phyloP scores from a whole-genome alignment of 2,888 invertebrate genomes.

The Drosophila pegasa region DNA sequence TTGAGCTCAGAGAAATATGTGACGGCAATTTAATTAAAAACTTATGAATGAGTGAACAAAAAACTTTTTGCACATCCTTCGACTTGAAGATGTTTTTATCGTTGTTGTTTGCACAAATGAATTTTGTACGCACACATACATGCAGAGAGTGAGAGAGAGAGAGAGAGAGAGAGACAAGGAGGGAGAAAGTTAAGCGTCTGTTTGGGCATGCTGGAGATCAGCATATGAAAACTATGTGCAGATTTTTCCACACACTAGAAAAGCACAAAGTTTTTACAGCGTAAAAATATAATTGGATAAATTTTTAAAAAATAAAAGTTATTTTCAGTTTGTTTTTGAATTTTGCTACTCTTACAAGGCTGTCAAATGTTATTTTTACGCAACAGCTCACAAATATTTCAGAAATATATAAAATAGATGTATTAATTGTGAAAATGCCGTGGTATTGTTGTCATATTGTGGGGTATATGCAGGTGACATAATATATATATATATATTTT shows the following conservation, averaged over 20 bases:
- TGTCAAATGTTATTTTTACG: not conserved
- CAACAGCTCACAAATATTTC: not conserved
- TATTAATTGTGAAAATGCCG: too few relatives aligned
- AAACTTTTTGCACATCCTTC: conserved; percentile 77
- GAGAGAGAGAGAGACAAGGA: conserved; percentile 3
- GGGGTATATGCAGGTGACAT: too few relatives aligned
- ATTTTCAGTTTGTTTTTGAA: conserved; percentile 21
- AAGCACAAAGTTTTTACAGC: conserved; percentile 72
- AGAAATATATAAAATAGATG: not conserved
- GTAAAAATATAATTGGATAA: conserved; percentile 81
- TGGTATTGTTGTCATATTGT: too few relatives aligned
- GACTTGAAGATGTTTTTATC: conserved; percentile 80
- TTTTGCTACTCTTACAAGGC: conserved; percentile 28
- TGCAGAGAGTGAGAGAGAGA: conserved; percentile 9
- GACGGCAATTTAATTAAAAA: conserved; percentile 80
- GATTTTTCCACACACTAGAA: conserved; percentile 42
- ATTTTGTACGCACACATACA: conserved; percentile 30
- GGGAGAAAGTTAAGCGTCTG: conserved; percentile 39
- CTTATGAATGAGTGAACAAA: conserved; percentile 81
- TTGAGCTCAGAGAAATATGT: conserved; percentile 65
- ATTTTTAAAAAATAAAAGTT: conserved; percentile 62
- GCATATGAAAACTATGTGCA: conserved; percentile 53
- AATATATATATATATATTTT: too few relatives aligned
- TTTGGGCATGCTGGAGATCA: conserved; percentile 58
- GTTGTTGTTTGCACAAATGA: conserved; percentile 77